phyloP scores from a whole-genome alignment of 2,797 vertebrate species.

The Coregonus sp. region DNA sequence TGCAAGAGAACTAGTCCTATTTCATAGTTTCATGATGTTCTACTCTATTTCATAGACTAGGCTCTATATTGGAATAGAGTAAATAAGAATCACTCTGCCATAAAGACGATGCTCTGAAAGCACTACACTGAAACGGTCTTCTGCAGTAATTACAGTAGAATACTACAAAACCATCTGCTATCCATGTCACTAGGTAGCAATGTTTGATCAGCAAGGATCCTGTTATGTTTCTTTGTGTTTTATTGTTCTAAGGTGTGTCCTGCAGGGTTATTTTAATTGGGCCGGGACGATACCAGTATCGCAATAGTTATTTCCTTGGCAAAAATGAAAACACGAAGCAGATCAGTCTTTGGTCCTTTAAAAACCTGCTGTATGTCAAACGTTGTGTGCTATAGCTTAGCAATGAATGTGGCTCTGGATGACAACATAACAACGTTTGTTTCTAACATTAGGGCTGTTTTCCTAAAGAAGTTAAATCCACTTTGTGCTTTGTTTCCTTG shows the following conservation, averaged over 20 bases:
- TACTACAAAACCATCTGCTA: slow-evolving; percentile 21
- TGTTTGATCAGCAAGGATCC: slow-evolving; percentile 29
- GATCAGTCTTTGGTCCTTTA: no score
- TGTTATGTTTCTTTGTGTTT: neutral
- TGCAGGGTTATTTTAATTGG: neutral
- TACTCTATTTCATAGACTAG: neutral
- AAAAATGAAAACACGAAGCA: no score
- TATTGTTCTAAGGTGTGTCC: slow-evolving; percentile 9
- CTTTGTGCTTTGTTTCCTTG: no score
- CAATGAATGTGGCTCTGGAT: no score
- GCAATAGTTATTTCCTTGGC: no score
- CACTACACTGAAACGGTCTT: neutral
- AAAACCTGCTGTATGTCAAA: no score
- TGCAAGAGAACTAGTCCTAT: no score
- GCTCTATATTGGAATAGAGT: slow-evolving; percentile 46
- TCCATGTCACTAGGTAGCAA: slow-evolving; percentile 8
- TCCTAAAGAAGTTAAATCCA: no score
- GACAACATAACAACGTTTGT: no score
- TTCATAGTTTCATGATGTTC: neutral
- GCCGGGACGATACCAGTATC: no score
- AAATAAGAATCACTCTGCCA: neutral
- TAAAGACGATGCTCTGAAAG: neutral
- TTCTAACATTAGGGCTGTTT: no score
- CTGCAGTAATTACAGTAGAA: slow-evolving; percentile 27
- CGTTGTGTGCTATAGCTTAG: no score